phyloP scores from a whole-genome alignment of 92 coral and sea anemone species.

The Isaurus tuberculatus region DNA sequence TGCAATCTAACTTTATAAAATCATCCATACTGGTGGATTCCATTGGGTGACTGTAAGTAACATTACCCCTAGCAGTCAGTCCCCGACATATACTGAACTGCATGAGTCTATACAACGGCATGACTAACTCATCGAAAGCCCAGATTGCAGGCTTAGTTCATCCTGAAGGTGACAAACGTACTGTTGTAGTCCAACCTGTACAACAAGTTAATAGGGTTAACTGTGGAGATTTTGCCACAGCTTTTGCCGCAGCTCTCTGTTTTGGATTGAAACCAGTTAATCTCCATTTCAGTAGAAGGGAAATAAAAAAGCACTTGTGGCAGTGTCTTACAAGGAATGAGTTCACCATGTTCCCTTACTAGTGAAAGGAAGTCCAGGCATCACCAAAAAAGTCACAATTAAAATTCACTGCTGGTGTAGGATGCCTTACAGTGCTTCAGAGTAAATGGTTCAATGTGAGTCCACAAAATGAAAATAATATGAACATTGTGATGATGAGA shows the following conservation, averaged over 20 bases:
- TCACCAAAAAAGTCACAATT: conserved; percentile 26
- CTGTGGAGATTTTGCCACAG: conserved; percentile 48
- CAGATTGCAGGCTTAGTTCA: background rate
- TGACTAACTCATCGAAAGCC: background rate
- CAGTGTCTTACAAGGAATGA: background rate
- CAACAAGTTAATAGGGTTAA: conserved; percentile 49
- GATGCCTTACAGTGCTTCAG: background rate
- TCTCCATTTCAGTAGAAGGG: conserved; percentile 12
- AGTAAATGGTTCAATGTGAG: conserved; percentile 48
- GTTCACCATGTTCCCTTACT: conserved; percentile 39
- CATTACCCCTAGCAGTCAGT: background rate
- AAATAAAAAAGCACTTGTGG: conserved; percentile 29
- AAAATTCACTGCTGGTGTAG: conserved; percentile 48
- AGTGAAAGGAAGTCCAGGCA: conserved; percentile 26
- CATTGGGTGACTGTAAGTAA: conserved; percentile 45
- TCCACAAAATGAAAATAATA: background rate
- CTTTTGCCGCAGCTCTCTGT: conserved; percentile 48
- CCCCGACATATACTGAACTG: background rate
- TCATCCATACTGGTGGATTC: conserved; percentile 17
- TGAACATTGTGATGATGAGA: too few species aligned
- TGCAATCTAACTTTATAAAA: conserved; percentile 23
- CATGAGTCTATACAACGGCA: conserved; percentile 6
- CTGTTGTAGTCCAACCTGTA: conserved; percentile 34
- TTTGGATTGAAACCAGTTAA: conserved; percentile 26
- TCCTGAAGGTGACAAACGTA: background rate